Evolutionary conservation across 2,888 invertebrate genomes (phyloP).

Genomic region (Microctonus hyperodae): DNA sequence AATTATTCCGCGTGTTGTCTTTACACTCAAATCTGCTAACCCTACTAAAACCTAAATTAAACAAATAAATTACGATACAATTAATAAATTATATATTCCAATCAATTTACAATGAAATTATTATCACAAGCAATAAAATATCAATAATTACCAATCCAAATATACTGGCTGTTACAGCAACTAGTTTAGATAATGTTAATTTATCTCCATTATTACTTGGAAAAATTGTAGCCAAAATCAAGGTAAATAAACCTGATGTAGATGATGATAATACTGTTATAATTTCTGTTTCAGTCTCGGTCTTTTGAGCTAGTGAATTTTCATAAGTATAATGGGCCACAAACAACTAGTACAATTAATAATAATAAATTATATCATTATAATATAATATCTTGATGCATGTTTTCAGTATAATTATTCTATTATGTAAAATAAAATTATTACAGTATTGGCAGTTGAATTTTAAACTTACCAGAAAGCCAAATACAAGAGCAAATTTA

Average conservation of each 20-base stretch:
- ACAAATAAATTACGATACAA: not conserved
- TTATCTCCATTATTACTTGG: slow-evolving; percentile 83
- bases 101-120: not conserved
- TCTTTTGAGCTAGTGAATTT: slow-evolving; percentile 76
- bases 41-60: slow-evolving; percentile 75
- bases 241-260: slow-evolving; percentile 87
- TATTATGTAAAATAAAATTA: not conserved
- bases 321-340: slow-evolving; percentile 93
- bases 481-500: slow-evolving; percentile 85
- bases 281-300: slow-evolving; percentile 77
- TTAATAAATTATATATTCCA: too few relatives aligned
- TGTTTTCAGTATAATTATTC: too few relatives aligned
- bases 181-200: slow-evolving; percentile 85
- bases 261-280: slow-evolving; percentile 91
- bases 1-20: slow-evolving; percentile 67
- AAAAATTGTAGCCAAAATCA: slow-evolving; percentile 85
- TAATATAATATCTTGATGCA: too few relatives aligned
- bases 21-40: slow-evolving; percentile 73
- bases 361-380: too few relatives aligned
- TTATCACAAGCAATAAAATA: too few relatives aligned
- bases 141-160: slow-evolving; percentile 72
- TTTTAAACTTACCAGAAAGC: slow-evolving; percentile 74
- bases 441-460: not conserved
- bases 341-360: slow-evolving; percentile 81
- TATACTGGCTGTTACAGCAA: slow-evolving; percentile 81